A percentile compares a stretch with the other conserved stretches of the same genome.
phyloP scores from a whole-genome alignment of 2,888 invertebrate species.

The Xanthorhoe designata region DNA sequence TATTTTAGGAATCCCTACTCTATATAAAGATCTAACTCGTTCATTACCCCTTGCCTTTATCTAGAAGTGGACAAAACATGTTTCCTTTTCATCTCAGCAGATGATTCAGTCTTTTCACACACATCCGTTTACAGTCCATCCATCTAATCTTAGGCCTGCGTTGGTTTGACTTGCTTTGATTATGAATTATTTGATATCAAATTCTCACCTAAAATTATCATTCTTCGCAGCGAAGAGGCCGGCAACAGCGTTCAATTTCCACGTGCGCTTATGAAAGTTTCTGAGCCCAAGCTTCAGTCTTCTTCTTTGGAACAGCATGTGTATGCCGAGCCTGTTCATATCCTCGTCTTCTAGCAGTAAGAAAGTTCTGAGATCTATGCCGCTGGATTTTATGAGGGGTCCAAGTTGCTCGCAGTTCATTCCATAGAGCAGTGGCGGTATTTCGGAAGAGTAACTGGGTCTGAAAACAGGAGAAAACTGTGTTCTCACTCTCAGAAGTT shows the following conservation, averaged over 20 bases:
- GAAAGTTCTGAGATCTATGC: slow-evolving; percentile 84
- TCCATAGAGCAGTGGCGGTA: slow-evolving; percentile 84
- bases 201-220: slow-evolving; percentile 73
- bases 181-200: neutral
- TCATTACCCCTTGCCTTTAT: no score
- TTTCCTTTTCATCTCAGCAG: no score
- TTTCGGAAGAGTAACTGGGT: slow-evolving; percentile 80
- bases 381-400: slow-evolving; percentile 72
- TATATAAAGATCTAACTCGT: no score
- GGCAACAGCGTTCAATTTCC: slow-evolving; percentile 78
- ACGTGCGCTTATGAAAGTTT: slow-evolving; percentile 85
- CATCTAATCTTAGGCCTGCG: no score
- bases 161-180: no score
- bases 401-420: slow-evolving; percentile 85
- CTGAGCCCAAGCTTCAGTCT: slow-evolving; percentile 82
- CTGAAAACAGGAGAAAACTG: no score
- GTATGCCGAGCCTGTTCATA: slow-evolving; percentile 84
- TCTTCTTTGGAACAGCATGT: slow-evolving; percentile 86
- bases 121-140: no score
- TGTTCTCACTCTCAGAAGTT: no score
- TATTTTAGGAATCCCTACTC: no score
- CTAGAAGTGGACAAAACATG: no score
- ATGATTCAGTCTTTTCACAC: no score
- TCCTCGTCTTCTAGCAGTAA: slow-evolving; percentile 85
- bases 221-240: slow-evolving; percentile 72